These are phyloP conservation scores for Tortricodes alternella DNA, from an alignment of 2,888 invertebrate species.

Conservation along the genomic window DNA sequence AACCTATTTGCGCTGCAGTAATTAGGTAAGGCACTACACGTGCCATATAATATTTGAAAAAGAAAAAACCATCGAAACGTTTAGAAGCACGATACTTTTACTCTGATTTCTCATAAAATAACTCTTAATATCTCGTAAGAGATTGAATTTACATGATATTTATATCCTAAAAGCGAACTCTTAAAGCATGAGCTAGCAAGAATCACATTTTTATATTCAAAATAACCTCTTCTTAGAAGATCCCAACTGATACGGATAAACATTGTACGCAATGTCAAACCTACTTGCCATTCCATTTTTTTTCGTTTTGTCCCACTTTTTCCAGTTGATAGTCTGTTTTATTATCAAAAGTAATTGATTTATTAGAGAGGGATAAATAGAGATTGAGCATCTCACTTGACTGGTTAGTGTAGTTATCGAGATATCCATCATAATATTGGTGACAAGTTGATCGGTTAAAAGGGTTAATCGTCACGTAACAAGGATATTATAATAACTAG, in stretches of 20 bases:
- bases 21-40: too few species aligned
- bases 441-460: not conserved
- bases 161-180: too few species aligned
- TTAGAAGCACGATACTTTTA: too few species aligned
- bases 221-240: not conserved
- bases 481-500: not conserved
- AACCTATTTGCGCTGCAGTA: too few species aligned
- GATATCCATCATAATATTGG: not conserved
- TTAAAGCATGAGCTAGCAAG: too few species aligned
- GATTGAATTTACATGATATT: too few species aligned
- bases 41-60: too few species aligned
- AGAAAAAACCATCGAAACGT: too few species aligned
- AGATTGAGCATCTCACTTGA: not conserved
- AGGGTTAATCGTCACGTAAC: not conserved
- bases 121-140: too few species aligned
- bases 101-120: too few species aligned
- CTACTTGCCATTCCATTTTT: not conserved
- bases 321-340: not conserved
- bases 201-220: too few species aligned
- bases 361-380: not conserved
- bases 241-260: not conserved
- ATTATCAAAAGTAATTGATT: not conserved
- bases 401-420: not conserved
- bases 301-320: not conserved
- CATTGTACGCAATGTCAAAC: not conserved